Evolutionary conservation across 2,888 invertebrate genomes (phyloP).

Genomic region (Tipula unca): DNA sequence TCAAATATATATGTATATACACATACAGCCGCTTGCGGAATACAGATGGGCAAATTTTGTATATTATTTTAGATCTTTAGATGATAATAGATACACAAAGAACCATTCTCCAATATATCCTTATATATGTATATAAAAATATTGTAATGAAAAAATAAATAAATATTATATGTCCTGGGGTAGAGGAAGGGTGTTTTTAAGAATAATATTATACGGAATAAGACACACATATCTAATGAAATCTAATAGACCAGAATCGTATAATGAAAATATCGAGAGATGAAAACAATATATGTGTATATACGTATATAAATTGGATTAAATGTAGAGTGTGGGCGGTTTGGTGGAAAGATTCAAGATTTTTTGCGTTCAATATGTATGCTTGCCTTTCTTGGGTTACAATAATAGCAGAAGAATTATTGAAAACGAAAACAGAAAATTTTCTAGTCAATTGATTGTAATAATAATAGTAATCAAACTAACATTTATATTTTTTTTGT

Average conservation of each 20-base stretch:
- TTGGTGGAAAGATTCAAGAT: not conserved
- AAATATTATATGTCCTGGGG: not conserved
- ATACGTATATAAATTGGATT: not conserved
- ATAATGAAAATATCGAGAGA: not conserved
- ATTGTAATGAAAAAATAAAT: not conserved
- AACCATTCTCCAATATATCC: not conserved
- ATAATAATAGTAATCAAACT: not conserved
- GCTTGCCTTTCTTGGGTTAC: not conserved
- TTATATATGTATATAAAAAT: too few relatives aligned
- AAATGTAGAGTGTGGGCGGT: not conserved
- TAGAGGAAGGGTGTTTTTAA: not conserved
- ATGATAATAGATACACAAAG: not conserved
- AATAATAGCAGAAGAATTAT: not conserved
- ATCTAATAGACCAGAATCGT: not conserved
- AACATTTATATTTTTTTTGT: not conserved
- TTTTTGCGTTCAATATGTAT: not conserved
- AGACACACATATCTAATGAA: constrained; percentile 14
- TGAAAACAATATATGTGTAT: not conserved
- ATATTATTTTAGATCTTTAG: not conserved
- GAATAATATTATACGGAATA: not conserved
- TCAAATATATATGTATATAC: not conserved
- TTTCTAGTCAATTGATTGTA: not conserved
- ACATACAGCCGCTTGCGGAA: not conserved
- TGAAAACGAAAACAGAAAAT: not conserved
- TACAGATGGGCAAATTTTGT: constrained; percentile 8